Evolutionary conservation across 1,140 invertebrate species (phyloP), one percentile per base, ranked within the genome.

Genomic region (Odontomachus brunneus): DNA sequence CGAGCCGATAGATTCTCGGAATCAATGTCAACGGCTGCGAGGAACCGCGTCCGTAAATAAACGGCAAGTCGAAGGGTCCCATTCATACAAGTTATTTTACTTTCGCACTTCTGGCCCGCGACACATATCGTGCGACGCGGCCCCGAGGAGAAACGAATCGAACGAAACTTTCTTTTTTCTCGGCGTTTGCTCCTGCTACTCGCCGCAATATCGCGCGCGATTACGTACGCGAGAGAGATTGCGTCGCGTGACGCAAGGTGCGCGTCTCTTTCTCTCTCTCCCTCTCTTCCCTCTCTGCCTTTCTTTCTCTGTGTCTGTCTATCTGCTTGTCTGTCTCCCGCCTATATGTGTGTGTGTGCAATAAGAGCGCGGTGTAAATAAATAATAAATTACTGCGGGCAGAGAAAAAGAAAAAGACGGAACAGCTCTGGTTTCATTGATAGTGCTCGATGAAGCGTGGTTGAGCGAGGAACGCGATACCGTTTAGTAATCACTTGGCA

Each of bases 1-100:
- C 26, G 12, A n/a, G 51, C 51, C 83, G 76, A 82, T 71, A 81
- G 55, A 87, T 88, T 88, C 83, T 66, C 67, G 49, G 82, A 84
- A 87, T 84, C 85, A 84, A 82, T 88, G 86, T 87, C 81, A 87
- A 87, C 75, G 75, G 48, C 84, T 87, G 57, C 82, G 87, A 82
- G 71, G 84, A 74, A 74, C 59, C 49, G 51, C 26, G 24, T 82
- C 76, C 87, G 87, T 71, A 84, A 84, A 80, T 87, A 82, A 44
- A 11, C 3, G 19, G 19, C 75, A 48, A n/a, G 14, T 73, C 44
- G 12, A 60, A 73, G 17, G 9, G 38, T 44, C n/a, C n/a, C 38
- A 44, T 44, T 44, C 38, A 44, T 51, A 12, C 24, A 62, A 49
- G 19, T 53, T 55, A 69, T 14, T 53, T 11, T 15, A 51, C 15